These are phyloP conservation scores for Lysandra coridon DNA, from an alignment of 2,888 invertebrate species.

Conservation along the genomic window DNA sequence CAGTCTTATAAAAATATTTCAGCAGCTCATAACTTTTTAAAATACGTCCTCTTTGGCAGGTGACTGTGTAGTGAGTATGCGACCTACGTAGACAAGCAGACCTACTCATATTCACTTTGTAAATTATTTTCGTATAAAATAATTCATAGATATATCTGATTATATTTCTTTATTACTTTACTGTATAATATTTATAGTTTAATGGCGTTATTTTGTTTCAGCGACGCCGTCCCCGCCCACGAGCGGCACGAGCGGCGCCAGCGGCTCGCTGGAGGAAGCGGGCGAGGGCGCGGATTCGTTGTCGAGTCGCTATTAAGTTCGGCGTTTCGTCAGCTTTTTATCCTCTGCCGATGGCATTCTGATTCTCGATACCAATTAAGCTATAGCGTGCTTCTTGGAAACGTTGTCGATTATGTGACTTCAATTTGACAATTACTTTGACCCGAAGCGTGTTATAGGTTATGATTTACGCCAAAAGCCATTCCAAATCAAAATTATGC, in stretches of 20 bases:
- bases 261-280: constrained; percentile 46
- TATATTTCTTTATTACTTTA: not conserved
- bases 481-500: constrained; percentile 42
- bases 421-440: constrained; percentile 20
- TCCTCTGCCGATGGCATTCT: constrained; percentile 33
- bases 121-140: too few species aligned
- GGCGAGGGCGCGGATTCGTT: constrained; percentile 42
- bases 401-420: not conserved
- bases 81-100: too few species aligned
- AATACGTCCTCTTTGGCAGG: too few species aligned
- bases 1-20: too few species aligned
- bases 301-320: constrained; percentile 73
- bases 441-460: constrained; percentile 29
- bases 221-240: constrained; percentile 57
- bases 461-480: constrained; percentile 18
- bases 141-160: too few species aligned
- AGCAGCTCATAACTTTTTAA: too few species aligned
- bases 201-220: constrained; percentile 36
- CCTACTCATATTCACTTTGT: too few species aligned
- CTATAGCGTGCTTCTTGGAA: constrained; percentile 32
- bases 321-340: constrained; percentile 65
- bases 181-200: not conserved
- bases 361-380: constrained; percentile 35
- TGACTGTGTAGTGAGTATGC: too few species aligned
- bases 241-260: constrained; percentile 45